Conservation (phyloP, 2,797 vertebrate species). For the Chelon labrosus region DNA sequence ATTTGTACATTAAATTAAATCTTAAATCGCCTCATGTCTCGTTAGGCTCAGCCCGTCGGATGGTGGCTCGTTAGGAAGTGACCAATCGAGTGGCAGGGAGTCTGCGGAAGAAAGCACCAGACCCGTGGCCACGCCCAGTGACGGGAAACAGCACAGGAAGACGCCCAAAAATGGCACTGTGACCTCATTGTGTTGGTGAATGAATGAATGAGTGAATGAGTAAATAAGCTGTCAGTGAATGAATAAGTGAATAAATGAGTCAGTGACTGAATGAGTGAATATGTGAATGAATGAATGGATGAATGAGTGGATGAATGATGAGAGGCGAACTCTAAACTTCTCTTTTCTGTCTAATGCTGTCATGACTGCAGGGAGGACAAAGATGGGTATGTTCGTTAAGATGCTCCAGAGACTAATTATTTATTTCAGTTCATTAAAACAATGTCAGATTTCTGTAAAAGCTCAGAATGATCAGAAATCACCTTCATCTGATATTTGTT, state of each 20-base stretch:
- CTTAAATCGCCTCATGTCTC: background rate
- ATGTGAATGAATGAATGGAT: too few relatives aligned
- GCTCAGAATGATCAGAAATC: too few relatives aligned
- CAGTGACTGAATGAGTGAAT: too few relatives aligned
- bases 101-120: conserved; percentile 89
- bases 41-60: conserved; percentile 94
- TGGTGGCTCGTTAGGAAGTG: conserved; percentile 93
- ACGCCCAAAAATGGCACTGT: conserved; percentile 83
- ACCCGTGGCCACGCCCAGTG: conserved; percentile 81
- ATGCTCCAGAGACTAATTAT: background rate
- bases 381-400: conserved; percentile 81
- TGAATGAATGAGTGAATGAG: too few relatives aligned
- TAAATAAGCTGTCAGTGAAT: too few relatives aligned
- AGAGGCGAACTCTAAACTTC: too few relatives aligned
- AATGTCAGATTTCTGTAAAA: too few relatives aligned
- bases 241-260: too few relatives aligned
- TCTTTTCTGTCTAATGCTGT: conserved; percentile 44
- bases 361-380: conserved; percentile 83
- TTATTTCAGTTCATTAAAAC: too few relatives aligned
- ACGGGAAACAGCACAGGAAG: conserved; percentile 87
- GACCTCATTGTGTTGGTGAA: conserved; percentile 9
- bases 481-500: background rate
- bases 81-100: conserved; percentile 93
- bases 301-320: too few relatives aligned
- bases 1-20: too few relatives aligned